Conservation (phyloP, 2,797 vertebrate species). For the Characodon lateralis region DNA sequence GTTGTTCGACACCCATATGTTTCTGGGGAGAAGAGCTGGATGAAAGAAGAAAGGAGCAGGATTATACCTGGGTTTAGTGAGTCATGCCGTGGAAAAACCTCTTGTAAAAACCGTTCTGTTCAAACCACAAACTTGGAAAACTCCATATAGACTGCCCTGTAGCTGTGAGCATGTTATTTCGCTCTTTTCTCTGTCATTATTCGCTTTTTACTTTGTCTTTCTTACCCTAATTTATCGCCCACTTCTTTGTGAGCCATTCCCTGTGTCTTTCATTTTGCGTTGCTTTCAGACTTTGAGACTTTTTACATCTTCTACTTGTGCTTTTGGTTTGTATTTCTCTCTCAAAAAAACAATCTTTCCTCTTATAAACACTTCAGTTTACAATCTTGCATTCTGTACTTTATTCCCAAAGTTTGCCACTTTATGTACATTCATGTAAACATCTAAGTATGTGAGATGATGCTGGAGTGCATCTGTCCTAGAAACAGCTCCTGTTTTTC, state of each 20-base stretch:
- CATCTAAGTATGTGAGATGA: not conserved
- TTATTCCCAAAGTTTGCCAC: not conserved
- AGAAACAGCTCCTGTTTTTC: conserved; percentile 6
- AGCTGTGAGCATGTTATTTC: conserved; percentile 16
- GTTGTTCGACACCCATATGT: conserved; percentile 9
- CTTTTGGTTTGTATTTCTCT: not conserved
- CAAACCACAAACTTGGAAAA: conserved; percentile 41
- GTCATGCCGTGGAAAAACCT: conserved; percentile 67
- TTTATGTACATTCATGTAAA: not conserved
- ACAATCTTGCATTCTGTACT: not conserved
- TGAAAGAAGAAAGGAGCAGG: conserved; percentile 27
- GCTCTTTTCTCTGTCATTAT: not conserved
- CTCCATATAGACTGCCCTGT: conserved; percentile 14
- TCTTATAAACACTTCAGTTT: not conserved
- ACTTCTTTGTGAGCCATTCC: not conserved
- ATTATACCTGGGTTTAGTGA: conserved; percentile 52
- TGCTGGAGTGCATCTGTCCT: conserved; percentile 2
- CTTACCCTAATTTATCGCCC: not conserved
- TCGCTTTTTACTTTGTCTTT: not conserved
- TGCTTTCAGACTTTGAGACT: not conserved
- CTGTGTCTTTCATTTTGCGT: not conserved
- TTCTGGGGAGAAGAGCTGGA: conserved; percentile 22
- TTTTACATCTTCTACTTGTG: not conserved
- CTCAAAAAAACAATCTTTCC: not conserved
- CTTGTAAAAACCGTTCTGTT: conserved; percentile 52